Evolutionary conservation across 2,888 invertebrate genomes (phyloP).

Genomic region (Eugnorisma glareosa): DNA sequence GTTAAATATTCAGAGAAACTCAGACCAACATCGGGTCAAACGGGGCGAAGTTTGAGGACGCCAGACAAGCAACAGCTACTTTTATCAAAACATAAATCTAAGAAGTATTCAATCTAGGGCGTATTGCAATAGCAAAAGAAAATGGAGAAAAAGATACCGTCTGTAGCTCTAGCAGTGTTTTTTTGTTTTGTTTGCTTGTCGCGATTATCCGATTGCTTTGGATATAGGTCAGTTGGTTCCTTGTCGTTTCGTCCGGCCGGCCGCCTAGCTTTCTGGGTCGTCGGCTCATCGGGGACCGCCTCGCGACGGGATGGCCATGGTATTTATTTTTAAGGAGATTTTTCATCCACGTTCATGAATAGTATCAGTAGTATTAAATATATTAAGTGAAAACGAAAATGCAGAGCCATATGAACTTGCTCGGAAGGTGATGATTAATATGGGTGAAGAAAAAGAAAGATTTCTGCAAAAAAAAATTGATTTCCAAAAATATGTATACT

Average conservation of each 20-base stretch:
- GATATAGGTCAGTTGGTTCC: constrained; percentile 42
- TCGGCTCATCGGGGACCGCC: constrained; percentile 10
- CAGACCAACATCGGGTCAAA: not conserved
- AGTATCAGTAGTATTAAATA: not conserved
- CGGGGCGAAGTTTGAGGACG: not conserved
- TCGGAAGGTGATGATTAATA: not conserved
- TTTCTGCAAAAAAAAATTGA: too few relatives aligned
- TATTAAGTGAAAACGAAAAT: not conserved
- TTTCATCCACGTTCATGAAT: not conserved
- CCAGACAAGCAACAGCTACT: constrained; percentile 4
- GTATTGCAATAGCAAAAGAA: constrained; percentile 2
- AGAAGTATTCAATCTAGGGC: not conserved
- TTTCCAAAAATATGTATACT: too few relatives aligned
- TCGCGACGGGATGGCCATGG: not conserved
- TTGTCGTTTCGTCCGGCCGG: not conserved
- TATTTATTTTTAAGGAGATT: constrained; percentile 5
- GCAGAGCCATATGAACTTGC: not conserved
- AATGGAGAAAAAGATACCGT: not conserved
- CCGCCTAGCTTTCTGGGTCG: constrained; percentile 15
- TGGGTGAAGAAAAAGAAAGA: not conserved
- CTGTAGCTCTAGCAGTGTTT: not conserved
- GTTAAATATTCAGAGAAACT: constrained; percentile 32
- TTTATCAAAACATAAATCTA: not conserved
- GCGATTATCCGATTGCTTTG: constrained; percentile 12
- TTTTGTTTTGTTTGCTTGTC: constrained; percentile 6